These are phyloP conservation scores for Meloe dianella DNA, from an alignment of 2,888 invertebrate species.

Conservation along the genomic window DNA sequence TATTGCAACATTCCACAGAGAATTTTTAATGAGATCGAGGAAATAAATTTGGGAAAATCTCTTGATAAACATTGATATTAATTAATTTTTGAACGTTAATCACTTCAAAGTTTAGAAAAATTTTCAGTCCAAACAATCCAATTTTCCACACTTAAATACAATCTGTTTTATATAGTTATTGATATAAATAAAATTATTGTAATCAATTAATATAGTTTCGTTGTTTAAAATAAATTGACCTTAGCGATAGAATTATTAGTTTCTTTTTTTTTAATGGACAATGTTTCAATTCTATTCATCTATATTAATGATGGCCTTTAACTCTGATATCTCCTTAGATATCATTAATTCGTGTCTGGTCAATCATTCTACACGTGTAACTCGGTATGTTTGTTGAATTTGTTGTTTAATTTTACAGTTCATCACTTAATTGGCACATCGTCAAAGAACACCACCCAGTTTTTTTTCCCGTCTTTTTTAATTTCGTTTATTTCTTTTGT, in stretches of 20 bases:
- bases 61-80: neutral
- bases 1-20: neutral
- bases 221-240: neutral
- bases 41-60: neutral
- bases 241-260: neutral
- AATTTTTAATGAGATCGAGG: neutral
- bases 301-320: conserved; percentile 3
- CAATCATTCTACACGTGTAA: neutral
- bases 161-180: neutral
- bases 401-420: conserved; percentile 16
- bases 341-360: neutral
- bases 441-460: too few relatives aligned
- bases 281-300: neutral
- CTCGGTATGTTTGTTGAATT: conserved; percentile 3
- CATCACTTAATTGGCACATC: conserved; percentile 16
- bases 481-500: conserved; percentile 62
- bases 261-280: neutral
- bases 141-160: neutral
- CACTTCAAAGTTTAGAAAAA: neutral
- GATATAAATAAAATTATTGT: neutral
- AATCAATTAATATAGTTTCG: neutral
- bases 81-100: neutral
- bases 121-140: too few relatives aligned
- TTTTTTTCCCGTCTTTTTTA: neutral
- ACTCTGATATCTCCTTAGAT: neutral